phyloP scores from a whole-genome alignment of 64 coral and sea anemone species.

The Actinia tenebrosa region DNA sequence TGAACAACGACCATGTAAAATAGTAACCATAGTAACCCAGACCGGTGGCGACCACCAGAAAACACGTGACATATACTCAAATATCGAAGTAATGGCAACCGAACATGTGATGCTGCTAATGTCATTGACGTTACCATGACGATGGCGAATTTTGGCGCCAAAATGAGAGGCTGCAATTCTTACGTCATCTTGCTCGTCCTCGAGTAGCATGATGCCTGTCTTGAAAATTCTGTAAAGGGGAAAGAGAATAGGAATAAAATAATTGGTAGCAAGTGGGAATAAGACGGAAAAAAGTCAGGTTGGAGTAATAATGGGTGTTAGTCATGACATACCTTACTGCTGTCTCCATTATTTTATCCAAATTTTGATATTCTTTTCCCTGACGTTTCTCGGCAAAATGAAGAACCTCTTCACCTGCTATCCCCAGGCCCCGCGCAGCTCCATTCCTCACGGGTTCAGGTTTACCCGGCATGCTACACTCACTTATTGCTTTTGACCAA shows the following conservation, averaged over 20 bases:
- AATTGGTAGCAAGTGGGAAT: background rate
- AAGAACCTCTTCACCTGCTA: conserved; percentile 27
- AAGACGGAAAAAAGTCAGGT: background rate
- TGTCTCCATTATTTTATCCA: background rate
- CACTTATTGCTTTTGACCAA: background rate
- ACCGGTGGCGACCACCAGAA: conserved; percentile 37
- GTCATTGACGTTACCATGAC: background rate
- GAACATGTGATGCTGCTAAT: conserved; percentile 34
- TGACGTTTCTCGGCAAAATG: conserved; percentile 1
- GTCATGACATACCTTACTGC: conserved; percentile 25
- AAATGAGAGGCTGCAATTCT: conserved; percentile 49
- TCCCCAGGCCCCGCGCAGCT: conserved; percentile 23
- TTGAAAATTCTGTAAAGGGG: conserved; percentile 34
- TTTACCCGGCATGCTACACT: conserved; percentile 32
- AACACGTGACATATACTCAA: conserved; percentile 42
- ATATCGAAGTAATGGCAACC: conserved; percentile 23
- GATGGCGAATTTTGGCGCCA: conserved; percentile 32
- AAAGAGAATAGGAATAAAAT: background rate
- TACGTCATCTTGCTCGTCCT: conserved; percentile 65
- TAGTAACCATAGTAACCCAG: conserved; percentile 55
- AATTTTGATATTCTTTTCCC: background rate
- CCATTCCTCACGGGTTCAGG: conserved; percentile 45
- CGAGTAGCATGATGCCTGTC: conserved; percentile 44
- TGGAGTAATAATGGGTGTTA: background rate
- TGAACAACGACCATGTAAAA: conserved; percentile 27